Base-by-base conservation (phyloP, 2,797 vertebrate species). In the Xenopus petersii region DNA sequence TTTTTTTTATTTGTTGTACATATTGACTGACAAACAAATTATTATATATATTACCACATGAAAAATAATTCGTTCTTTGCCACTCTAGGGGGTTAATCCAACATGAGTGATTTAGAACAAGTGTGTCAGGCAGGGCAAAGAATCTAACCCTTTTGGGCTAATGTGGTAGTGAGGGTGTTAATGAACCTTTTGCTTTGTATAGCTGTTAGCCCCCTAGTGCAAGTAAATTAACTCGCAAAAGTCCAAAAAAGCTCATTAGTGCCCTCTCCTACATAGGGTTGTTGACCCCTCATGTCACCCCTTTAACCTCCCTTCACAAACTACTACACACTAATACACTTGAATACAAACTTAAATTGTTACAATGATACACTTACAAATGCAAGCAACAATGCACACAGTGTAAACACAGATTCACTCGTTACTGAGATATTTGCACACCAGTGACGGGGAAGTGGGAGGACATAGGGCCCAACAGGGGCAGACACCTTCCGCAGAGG, bases 231-330 rank as follows among this genome's bases (percentile, higher is more conserved):
- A 60, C 17, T 60, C 2, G 15, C 3, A 56, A 30, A 17, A 56
- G 55, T n/a, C 58, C 21, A 60, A 60, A 60, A 17, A 60, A 26
- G 61, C 21, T 63, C 61, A 63, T 63, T 63, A 63, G 61, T 46
- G 36, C 16, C 36, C 36, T 36, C 62, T 64, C 3, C 36, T 13
- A 64, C 30, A n/a, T 12, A 46, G 33, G 33, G 36, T 42, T 64
- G 36, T 36, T 64, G 62, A 64, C 62, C 62, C 62, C 33, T 46
- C 5, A 64, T 46, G 9, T 64, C 62, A 64, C 33, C 36, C 46
- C 15, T 17, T 64, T 46, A 46, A 64, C 62, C 62, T 64, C 62
- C 7, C n/a, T 46, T 36, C 36, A 64, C 36, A 64, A n/a, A 64
- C 15, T 47, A 64, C 12, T 16, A 64, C 62, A 64, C 15, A n/a